Base-by-base conservation (phyloP, 1,140 invertebrate species). In the Lordiphosa stackelbergi region DNA sequence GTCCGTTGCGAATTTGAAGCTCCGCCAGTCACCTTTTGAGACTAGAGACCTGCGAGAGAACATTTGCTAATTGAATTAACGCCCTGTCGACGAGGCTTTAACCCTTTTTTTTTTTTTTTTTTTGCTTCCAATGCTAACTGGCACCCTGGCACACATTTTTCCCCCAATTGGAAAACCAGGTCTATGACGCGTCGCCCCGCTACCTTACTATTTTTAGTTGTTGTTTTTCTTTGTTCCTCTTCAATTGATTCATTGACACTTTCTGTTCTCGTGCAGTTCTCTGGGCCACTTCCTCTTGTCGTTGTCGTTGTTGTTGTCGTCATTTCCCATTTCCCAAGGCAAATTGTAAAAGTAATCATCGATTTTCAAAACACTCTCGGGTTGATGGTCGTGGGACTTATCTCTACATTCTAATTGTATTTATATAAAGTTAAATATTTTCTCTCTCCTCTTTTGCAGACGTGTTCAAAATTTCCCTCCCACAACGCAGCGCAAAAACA, bases 41-140 rank as follows among this genome's bases (percentile, higher is more conserved):
- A 63, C 28, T 6, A 19, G 38, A 28, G 62, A 65, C 55, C 64
- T 55, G 41, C 53, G 41, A 47, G 45, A 71, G 71, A 65, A 48
- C 42, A 66, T 55, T 28, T 43, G 66, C 75, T 79, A 79, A 79
- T 79, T 79, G 55, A 79, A 79, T 79, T 79, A 79, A 72, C 58
- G 40, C 38, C 19, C 35, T 9, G 13, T 16, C 19, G 40, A 10
- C 19, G 40, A 10, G 37, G 52, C 16, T 48, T 65, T 64, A 43
- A 65, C 13, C 53, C 45, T 62, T 66, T 65, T 53, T 56, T 49
- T 56, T 66, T 49, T 40, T 62, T 66, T 55, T 53, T 55, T 56
- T 65, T 35, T 45, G 5, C 8, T 35, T 24, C 40, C 48, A 38
- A 9, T 45, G 49, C 55, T 41, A 61, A 56, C 66, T 66, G 40